These are phyloP conservation scores for Ryuthela nishihirai DNA, from an alignment of 2,888 invertebrate species.

Conservation along the genomic window DNA sequence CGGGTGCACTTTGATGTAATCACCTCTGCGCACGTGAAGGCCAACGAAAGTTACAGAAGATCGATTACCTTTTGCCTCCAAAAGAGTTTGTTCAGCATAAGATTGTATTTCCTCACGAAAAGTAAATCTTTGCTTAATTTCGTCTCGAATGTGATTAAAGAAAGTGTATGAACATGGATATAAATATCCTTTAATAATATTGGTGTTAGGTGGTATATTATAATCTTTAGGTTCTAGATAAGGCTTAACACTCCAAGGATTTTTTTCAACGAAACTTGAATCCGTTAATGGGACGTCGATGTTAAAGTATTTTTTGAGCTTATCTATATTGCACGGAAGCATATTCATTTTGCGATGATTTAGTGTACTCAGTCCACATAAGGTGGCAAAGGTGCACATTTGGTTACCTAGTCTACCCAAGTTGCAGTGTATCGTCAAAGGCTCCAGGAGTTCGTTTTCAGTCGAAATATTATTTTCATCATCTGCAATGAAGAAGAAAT, in stretches of 20 bases:
- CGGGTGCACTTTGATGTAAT: constrained; percentile 1
- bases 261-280: not conserved
- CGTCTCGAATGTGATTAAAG: constrained; percentile 13
- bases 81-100: not conserved
- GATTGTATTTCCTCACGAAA: not conserved
- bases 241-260: constrained; percentile 11
- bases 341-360: constrained; percentile 4
- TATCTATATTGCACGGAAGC: constrained; percentile 5
- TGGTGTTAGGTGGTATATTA: constrained; percentile 3
- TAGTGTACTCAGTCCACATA: constrained; percentile 14
- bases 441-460: no score
- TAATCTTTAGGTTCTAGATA: constrained; percentile 12
- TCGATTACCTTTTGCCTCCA: constrained; percentile 3
- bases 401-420: constrained; percentile 31
- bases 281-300: not conserved
- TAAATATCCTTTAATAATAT: constrained; percentile 11
- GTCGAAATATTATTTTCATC: no score
- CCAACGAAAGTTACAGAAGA: not conserved
- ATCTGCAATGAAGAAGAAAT: no score
- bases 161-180: constrained; percentile 32
- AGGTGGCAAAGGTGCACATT: constrained; percentile 23
- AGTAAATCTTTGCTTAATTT: not conserved
- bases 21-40: constrained; percentile 19
- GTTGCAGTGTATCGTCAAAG: constrained; percentile 25
- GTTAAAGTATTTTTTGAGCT: constrained; percentile 19